A percentile compares a stretch with the other conserved stretches of the same genome.
phyloP scores from a whole-genome alignment of 2,888 invertebrate genomes.

The Mythimna loreyi region DNA sequence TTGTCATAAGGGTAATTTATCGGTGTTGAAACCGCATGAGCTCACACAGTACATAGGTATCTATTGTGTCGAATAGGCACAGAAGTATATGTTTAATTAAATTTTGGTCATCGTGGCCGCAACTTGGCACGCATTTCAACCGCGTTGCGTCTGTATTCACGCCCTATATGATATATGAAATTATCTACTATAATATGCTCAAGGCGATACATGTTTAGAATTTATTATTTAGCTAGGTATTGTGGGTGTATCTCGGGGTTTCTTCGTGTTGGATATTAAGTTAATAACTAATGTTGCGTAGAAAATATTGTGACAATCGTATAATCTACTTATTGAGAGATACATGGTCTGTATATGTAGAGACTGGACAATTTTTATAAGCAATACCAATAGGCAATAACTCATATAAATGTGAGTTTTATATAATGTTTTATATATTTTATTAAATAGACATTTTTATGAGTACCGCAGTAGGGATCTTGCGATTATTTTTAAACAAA shows the following conservation, averaged over 20 bases:
- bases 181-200: slow-evolving; percentile 37
- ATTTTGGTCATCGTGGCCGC: slow-evolving; percentile 51
- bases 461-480: no score
- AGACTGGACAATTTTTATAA: not conserved
- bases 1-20: not conserved
- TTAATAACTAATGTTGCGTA: not conserved
- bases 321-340: slow-evolving; percentile 1
- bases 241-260: slow-evolving; percentile 13
- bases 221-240: slow-evolving; percentile 27
- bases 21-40: slow-evolving; percentile 47
- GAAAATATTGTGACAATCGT: slow-evolving; percentile 4
- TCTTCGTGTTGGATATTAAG: slow-evolving; percentile 10
- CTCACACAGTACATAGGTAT: slow-evolving; percentile 4
- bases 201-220: slow-evolving; percentile 48
- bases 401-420: no score
- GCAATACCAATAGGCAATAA: no score
- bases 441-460: no score
- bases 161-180: slow-evolving; percentile 32
- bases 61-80: slow-evolving; percentile 40
- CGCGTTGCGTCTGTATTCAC: slow-evolving; percentile 36
- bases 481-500: no score
- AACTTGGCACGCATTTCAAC: slow-evolving; percentile 51
- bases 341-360: not conserved
- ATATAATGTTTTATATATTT: no score
- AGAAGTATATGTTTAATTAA: slow-evolving; percentile 38